Evolutionary conservation across 2,113 vertebrate species (phyloP).

Genomic region (Eretmochelys imbricata): DNA sequence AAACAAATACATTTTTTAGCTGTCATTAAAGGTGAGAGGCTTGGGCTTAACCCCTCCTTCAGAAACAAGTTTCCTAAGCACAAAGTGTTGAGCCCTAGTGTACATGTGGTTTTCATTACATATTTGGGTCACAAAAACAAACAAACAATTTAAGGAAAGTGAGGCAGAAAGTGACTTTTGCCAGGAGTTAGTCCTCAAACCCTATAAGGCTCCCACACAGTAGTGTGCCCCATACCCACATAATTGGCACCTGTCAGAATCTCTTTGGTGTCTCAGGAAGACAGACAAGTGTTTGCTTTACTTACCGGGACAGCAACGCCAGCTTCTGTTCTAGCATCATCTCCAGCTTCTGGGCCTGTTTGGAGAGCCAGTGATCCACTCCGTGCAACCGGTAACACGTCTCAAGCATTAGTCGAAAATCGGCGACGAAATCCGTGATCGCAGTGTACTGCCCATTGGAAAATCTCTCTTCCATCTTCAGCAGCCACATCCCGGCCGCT

Average conservation of each 20-base stretch:
- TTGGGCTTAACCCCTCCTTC: not conserved
- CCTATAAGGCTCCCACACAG: not conserved
- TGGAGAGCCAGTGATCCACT: conserved; percentile 97
- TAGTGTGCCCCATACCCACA: not conserved
- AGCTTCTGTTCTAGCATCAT: conserved; percentile 96
- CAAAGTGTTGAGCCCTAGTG: not conserved
- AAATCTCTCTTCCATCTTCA: conserved; percentile 93
- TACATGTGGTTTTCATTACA: not conserved
- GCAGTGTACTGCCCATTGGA: conserved; percentile 84
- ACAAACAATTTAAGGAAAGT: not conserved
- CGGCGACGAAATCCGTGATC: conserved; percentile 93
- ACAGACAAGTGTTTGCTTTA: not conserved
- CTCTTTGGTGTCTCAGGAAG: not conserved
- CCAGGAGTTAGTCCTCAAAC: not conserved
- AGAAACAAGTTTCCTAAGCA: not conserved
- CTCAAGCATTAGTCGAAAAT: conserved; percentile 95
- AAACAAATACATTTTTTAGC: not conserved
- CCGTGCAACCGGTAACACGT: conserved; percentile 92
- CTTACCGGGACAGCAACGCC: conserved; percentile 91
- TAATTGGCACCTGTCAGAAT: not conserved
- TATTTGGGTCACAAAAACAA: not conserved
- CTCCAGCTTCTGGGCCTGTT: conserved; percentile 95
- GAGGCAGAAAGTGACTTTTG: not conserved
- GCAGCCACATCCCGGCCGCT: conserved; percentile 81
- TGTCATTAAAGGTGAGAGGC: too few relatives aligned